Evolutionary conservation across 1,140 invertebrate genomes (phyloP), one percentile per base, ranked within the genome.

Genomic region (Oncopodura yosiiana): DNA sequence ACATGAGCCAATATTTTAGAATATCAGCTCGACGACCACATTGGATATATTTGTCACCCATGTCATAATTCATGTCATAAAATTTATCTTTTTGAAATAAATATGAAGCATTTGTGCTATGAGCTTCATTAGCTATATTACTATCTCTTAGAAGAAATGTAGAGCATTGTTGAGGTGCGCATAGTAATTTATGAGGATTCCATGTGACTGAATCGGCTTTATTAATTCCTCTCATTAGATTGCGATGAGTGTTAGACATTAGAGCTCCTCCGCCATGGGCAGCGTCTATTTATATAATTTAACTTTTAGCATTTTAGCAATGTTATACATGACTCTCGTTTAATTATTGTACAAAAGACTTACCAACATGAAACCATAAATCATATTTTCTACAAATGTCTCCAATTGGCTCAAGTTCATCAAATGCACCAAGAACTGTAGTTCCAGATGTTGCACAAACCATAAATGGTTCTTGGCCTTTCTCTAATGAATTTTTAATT

Each of bases 1-100:
- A 96, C 90, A 94, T 94, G 61, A 92, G 83, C 93, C 93, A 97
- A 65, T 96, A 87, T 69, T 96, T 96, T 39, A 95, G 77, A 2
- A 94, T 86, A 66, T 97, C 93, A 11, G 89, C 92, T 56, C 89
- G 78, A n/a, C 93, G 75, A 0, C 93, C 93, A 66, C 93, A 94
- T 67, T 86, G 83, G 18, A 97, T 82, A 57, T 94, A 86, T 67
- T 95, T 96, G 68, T 96, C 93, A 0, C 94, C 93, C 0, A 84
- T 89, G 66, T 95, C 92, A 64, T 82, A 94, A 11, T 75, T 75
- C 0, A 87, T 85, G 67, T 96, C 89, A 70, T 97, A 97, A 65
- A 93, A 90, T 73, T 97, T 97, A 69, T 96, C 92, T 68, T 91
- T 87, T 70, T 95, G 91, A 70, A 95, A 96, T 14, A 95, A 75